Base-by-base conservation (phyloP, 1,140 invertebrate species). In the Tyrophagus putrescentiae region DNA sequence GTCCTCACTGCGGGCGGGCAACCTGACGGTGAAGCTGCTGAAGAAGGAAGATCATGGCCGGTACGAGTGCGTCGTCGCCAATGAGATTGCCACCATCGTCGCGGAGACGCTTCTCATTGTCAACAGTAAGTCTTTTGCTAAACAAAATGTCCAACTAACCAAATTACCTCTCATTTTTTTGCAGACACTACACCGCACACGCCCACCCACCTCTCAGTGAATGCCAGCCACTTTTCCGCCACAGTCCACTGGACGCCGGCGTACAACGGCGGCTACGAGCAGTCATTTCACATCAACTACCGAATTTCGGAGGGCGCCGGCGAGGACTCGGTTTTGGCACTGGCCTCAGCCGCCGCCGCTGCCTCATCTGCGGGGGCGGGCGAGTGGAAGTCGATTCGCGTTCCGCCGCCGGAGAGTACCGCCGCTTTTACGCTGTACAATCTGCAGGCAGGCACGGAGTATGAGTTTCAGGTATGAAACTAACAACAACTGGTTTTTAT, bases 381-480 rank as follows among this genome's bases (percentile, higher is more conserved):
- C 60, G 67, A 90, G 65, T 93, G 89, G 90, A 83, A 84, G 60
- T 90, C 85, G 57, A 86, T 93, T 64, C 85, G 87, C 23, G 88
- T 93, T n/a, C 88, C 86, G 41, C 87, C 88, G 16, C 82, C 85
- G 42, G 87, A 88, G 60, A 85, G 84, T 66, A 64, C 58, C 13
- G 94, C 87, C 1, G 78, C 82, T 72, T 85, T 93, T 57, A 91
- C 87, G 60, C 86, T 98, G 69, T 91, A 91, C 71, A 82, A 84
- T 52, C 76, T 97, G 52, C 81, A 82, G 64, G 87, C 89, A 3
- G 85, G 87, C 54, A 92, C 87, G 5, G 82, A 83, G 27, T 96
- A 97, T 74, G 90, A 97, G 72, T 96, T 98, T 75, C 87, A 93
- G 76, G 89, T 98, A 44, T 81, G 94, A 64, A 88, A 91, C 31